Evolutionary conservation across 64 coral and sea anemone genomes (phyloP), one percentile per base, ranked within the genome.

Genomic region (Hydrozoanthus tunicans): DNA sequence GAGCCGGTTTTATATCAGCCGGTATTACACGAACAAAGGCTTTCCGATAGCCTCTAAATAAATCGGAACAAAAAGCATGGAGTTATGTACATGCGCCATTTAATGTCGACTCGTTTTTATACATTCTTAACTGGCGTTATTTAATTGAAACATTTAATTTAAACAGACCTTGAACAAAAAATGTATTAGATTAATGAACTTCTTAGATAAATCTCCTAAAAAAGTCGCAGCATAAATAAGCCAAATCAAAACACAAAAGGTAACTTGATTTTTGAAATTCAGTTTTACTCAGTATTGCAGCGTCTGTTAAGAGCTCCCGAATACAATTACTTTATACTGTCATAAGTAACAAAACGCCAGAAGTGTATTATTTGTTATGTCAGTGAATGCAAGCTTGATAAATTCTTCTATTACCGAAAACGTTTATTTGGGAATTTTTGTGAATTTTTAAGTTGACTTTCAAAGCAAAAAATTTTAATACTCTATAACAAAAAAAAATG

Each of bases 191-290:
- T 67, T 79, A 56, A 15, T 43, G 7, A 86, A 61, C 6, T 6
- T 72, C 27, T 70, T 0, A 70, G 57, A 73, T 2, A 58, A 59
- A 8, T 32, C 57, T 73, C 59, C 7, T 15, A 59, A 59, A 14
- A 57, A 56, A 74, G n/a, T 73, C 9, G 58, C 61, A 74, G 9
- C 84, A 61, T 88, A 70, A 88, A 74, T 75, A 88, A 27, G 60
- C 67, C 62, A 82, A 65, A 74, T 86, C 66, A 73, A 88, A 74
- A 73, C 55, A 54, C 69, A 43, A 74, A 74, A 26, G 54, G 13
- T 26, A 73, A 55, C 17, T 59, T 51, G 9, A 51, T 6, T 53
- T 56, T 74, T 88, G 60, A 27, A 73, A 70, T 81, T 12, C 9
- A 43, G 2, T 13, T 56, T 43, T 43, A 43, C 32, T 53, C 11